phyloP scores from a whole-genome alignment of 2,888 invertebrate genomes.

The Archaeoteleia sp. region DNA sequence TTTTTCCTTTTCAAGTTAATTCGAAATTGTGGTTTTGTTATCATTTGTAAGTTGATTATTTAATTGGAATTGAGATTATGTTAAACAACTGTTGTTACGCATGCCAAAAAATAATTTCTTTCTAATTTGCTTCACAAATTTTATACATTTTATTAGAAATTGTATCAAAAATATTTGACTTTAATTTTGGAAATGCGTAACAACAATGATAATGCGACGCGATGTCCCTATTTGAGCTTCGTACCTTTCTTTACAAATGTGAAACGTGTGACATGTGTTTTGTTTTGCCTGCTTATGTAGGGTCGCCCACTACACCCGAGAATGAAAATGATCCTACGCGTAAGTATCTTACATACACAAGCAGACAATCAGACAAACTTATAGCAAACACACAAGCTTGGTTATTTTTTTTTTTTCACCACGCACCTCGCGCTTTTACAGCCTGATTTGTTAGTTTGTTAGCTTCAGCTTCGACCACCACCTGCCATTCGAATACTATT shows the following conservation, averaged over 20 bases:
- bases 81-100: no score
- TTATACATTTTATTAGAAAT: no score
- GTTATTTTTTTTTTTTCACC: slow-evolving; percentile 13
- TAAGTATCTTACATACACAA: slow-evolving; percentile 73
- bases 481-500: no score
- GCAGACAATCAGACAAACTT: slow-evolving; percentile 44
- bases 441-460: no score
- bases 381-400: slow-evolving; percentile 18
- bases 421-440: slow-evolving; percentile 12
- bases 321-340: slow-evolving; percentile 77
- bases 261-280: slow-evolving; percentile 74
- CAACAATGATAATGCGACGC: slow-evolving; percentile 11
- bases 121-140: no score
- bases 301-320: slow-evolving; percentile 76
- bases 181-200: not conserved
- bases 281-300: slow-evolving; percentile 75
- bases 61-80: no score
- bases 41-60: no score
- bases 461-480: no score
- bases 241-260: slow-evolving; percentile 63
- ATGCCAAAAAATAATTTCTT: no score
- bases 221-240: slow-evolving; percentile 31
- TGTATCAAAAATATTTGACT: slow-evolving; percentile 12
- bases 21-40: no score
- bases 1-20: no score